Evolutionary conservation across 2,113 vertebrate species (phyloP).

Genomic region (Passer montanus): DNA sequence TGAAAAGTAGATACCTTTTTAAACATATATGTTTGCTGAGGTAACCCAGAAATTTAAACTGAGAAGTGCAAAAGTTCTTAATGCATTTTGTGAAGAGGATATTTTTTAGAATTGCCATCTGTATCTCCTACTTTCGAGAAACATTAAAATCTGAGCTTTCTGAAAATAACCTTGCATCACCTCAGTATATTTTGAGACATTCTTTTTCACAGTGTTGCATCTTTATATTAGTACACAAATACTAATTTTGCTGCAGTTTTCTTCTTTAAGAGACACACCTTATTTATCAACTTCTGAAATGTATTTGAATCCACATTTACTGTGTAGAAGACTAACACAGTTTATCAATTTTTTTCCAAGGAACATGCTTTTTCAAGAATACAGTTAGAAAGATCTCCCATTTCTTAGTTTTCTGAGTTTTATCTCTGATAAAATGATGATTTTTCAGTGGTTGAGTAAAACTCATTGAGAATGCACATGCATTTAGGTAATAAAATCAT

Average conservation of each 20-base stretch:
- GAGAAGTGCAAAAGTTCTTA: background rate
- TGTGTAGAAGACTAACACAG: background rate
- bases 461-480: background rate
- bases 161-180: background rate
- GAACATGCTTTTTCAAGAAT: background rate
- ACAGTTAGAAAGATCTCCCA: background rate
- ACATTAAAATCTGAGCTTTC: conserved; percentile 54
- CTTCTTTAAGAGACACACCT: background rate
- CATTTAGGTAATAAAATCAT: background rate
- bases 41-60: background rate
- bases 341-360: background rate
- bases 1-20: background rate
- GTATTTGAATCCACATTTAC: background rate
- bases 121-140: conserved; percentile 66
- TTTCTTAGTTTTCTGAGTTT: background rate
- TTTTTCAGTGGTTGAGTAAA: background rate
- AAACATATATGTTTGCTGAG: background rate
- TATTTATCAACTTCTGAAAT: background rate
- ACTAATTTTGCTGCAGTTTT: background rate
- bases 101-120: conserved; percentile 74
- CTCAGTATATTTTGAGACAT: background rate
- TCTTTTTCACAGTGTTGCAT: background rate
- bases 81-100: conserved; percentile 53
- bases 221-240: background rate
- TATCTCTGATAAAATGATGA: background rate